Evolutionary conservation across 2,113 vertebrate genomes (phyloP).

Genomic region (Polypterus bichir): DNA sequence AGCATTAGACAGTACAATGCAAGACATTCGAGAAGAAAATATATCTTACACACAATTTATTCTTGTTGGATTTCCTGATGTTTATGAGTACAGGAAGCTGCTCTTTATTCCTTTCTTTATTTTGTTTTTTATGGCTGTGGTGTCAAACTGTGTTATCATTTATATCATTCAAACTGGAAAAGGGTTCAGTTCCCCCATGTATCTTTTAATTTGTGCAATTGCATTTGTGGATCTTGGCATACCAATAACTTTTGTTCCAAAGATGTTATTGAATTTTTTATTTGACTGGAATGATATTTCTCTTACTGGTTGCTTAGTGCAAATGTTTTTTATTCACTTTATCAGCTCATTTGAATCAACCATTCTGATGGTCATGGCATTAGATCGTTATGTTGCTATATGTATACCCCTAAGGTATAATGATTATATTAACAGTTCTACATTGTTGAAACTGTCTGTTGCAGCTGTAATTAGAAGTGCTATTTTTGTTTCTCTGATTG

Average conservation of each 20-base stretch:
- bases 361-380: conserved; percentile 49
- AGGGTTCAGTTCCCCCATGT: conserved; percentile 52
- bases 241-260: conserved; percentile 23
- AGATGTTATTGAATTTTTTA: conserved; percentile 41
- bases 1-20: too few species aligned
- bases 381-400: too few species aligned
- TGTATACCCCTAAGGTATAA: conserved; percentile 31
- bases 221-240: conserved; percentile 27
- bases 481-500: conserved; percentile 8
- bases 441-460: conserved; percentile 26
- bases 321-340: conserved; percentile 65
- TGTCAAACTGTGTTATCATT: conserved; percentile 38
- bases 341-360: conserved; percentile 52
- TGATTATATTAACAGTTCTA: conserved; percentile 22
- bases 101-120: conserved; percentile 33
- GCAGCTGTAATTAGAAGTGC: conserved; percentile 9
- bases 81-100: conserved; percentile 26
- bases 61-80: conserved; percentile 39
- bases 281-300: conserved; percentile 35
- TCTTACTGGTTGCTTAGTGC: conserved; percentile 42
- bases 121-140: conserved; percentile 29
- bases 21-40: conserved; percentile 27
- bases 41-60: conserved; percentile 37
- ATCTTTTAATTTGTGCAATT: conserved; percentile 46
- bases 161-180: conserved; percentile 24